These are phyloP conservation scores for Zapornia atra DNA, from an alignment of 2,113 vertebrate species.

Conservation along the genomic window DNA sequence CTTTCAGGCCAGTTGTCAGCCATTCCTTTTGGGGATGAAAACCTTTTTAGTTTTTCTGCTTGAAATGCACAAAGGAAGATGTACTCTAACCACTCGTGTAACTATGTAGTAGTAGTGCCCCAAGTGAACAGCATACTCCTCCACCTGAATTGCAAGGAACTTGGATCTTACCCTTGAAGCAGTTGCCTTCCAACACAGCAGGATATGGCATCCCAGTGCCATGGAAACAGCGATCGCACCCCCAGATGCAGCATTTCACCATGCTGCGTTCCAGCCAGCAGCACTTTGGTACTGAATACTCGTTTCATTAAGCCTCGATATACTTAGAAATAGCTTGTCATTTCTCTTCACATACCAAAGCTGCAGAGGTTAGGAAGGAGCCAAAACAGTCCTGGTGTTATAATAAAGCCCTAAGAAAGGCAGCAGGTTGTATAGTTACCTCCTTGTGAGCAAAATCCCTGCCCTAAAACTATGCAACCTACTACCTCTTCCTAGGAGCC, in stretches of 20 bases:
- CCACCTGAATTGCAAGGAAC: background rate
- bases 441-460: constrained; percentile 85
- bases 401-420: constrained; percentile 84
- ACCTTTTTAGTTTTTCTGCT: background rate
- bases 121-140: rapidly evolving
- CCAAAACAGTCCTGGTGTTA: constrained; percentile 53
- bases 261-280: background rate
- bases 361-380: constrained; percentile 46
- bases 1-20: background rate
- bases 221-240: background rate
- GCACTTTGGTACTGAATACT: background rate
- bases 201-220: background rate
- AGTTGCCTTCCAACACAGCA: background rate
- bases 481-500: constrained; percentile 87
- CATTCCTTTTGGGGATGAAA: background rate
- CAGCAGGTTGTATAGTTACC: constrained; percentile 89
- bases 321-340: background rate
- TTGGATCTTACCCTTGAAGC: background rate
- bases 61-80: background rate
- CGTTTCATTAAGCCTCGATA: background rate
- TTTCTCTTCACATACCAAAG: background rate
- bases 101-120: background rate
- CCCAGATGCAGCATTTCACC: background rate
- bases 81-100: background rate
- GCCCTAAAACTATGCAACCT: constrained; percentile 89